Conservation (phyloP, 2,113 vertebrate species). For the Rhodinocichla rosea region DNA sequence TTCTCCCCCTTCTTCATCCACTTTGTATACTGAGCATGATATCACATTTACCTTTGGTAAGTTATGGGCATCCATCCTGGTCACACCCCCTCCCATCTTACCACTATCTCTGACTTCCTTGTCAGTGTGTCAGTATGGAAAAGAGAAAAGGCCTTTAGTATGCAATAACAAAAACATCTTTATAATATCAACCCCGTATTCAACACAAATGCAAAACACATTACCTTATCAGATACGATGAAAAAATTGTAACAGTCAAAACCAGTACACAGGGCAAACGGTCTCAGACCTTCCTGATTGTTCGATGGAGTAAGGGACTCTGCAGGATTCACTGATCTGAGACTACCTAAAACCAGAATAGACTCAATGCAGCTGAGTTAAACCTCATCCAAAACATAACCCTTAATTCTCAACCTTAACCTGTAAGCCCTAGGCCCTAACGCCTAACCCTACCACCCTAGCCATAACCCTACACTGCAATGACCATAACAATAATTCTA, state of each 20-base stretch:
- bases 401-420: background rate
- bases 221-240: background rate
- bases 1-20: background rate
- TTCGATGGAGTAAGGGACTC: background rate
- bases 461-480: background rate
- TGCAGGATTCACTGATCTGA: background rate
- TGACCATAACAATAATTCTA: background rate
- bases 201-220: background rate
- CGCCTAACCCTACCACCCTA: background rate
- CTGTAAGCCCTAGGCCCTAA: background rate
- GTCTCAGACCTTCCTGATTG: background rate
- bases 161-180: background rate
- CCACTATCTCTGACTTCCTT: too few species aligned
- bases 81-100: background rate
- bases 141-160: background rate
- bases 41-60: background rate
- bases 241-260: background rate
- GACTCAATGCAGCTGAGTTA: background rate
- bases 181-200: background rate
- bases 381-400: background rate
- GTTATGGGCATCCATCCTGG: background rate
- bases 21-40: background rate
- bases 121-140: background rate
- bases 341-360: background rate
- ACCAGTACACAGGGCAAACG: background rate